Evolutionary conservation across 2,797 vertebrate genomes (phyloP).

Genomic region (Adelosebastes latens): DNA sequence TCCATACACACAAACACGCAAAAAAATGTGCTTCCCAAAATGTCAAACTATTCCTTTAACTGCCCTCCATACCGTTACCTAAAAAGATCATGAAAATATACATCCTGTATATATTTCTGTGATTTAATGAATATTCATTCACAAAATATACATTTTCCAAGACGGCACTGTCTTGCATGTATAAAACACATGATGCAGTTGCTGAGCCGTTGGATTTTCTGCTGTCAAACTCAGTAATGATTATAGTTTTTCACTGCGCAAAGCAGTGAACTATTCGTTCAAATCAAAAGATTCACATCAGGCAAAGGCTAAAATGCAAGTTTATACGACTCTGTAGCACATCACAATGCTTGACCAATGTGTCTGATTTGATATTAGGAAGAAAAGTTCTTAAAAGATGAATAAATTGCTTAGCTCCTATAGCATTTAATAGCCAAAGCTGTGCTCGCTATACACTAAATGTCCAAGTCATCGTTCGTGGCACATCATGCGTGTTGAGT

Average conservation of each 20-base stretch:
- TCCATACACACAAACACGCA: no score
- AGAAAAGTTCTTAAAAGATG: not conserved
- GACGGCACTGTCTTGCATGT: constrained; percentile 26
- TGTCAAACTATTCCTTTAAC: not conserved
- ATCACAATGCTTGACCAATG: not conserved
- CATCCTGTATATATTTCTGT: constrained; percentile 3
- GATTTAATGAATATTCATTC: constrained; percentile 34
- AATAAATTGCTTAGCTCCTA: constrained; percentile 19
- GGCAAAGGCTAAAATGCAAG: not conserved
- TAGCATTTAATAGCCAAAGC: constrained; percentile 44
- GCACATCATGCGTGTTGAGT: not conserved
- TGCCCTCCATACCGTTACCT: not conserved
- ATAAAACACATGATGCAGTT: constrained; percentile 53
- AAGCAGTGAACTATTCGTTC: constrained; percentile 4
- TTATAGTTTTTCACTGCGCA: not conserved
- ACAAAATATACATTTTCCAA: constrained; percentile 26
- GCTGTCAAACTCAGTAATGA: not conserved
- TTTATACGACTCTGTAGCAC: not conserved
- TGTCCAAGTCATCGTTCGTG: constrained; percentile 28
- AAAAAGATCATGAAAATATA: not conserved
- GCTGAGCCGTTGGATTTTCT: constrained; percentile 9
- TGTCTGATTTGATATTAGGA: not conserved
- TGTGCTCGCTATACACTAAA: constrained; percentile 26
- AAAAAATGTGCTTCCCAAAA: not conserved
- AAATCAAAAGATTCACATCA: constrained; percentile 6